These are phyloP conservation scores for Bradypodion pumilum DNA, from an alignment of 2,797 vertebrate genomes.

Conservation along the genomic window DNA sequence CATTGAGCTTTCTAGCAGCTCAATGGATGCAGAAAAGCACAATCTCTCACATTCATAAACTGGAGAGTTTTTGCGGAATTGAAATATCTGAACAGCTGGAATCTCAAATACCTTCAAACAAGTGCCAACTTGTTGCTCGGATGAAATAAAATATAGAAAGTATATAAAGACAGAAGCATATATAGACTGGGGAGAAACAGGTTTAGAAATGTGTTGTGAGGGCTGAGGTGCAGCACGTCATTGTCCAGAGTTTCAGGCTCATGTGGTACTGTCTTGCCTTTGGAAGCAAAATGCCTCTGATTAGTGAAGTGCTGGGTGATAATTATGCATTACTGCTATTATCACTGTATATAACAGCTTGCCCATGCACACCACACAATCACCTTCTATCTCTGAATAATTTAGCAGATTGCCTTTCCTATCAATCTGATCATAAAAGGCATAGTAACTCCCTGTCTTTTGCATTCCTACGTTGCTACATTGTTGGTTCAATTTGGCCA, in stretches of 20 bases:
- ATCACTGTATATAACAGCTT: background rate
- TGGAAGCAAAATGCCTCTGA: slow-evolving; percentile 5
- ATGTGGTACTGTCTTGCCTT: background rate
- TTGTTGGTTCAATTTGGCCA: background rate
- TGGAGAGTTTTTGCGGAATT: too few species aligned
- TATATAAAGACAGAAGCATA: background rate
- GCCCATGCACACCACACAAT: background rate
- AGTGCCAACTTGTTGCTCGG: background rate
- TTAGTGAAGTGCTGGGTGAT: background rate
- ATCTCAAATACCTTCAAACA: background rate
- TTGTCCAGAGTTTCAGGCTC: background rate
- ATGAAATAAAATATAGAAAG: background rate
- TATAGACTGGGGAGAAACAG: too few species aligned
- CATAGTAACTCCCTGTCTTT: background rate
- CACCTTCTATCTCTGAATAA: background rate
- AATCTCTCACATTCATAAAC: too few species aligned
- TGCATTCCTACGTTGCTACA: background rate
- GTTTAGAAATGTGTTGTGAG: background rate
- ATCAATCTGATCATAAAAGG: background rate
- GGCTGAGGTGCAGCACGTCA: background rate
- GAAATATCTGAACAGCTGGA: background rate
- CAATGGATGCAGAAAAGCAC: too few species aligned
- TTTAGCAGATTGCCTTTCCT: too few species aligned
- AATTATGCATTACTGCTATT: background rate
- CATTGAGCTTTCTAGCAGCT: background rate